A percentile compares a stretch with the other conserved stretches of the same genome.
These are phyloP conservation scores for Cranoglanis bouderius DNA, from an alignment of 2,113 vertebrate species.

Conservation along the genomic window DNA sequence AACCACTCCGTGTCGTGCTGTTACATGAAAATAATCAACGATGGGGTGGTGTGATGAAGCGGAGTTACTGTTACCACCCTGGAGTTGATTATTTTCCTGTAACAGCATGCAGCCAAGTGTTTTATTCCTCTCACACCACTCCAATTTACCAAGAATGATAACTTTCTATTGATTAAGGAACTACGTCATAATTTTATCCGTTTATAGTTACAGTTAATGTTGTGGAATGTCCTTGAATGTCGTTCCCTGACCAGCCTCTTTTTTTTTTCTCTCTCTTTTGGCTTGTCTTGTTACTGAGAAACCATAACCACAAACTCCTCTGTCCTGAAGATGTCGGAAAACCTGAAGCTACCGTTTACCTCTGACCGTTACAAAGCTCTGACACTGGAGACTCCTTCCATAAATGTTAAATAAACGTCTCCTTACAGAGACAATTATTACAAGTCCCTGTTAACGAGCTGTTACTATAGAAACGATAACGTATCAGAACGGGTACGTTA, in stretches of 20 bases:
- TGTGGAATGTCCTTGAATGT: not conserved
- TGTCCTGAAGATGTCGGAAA: not conserved
- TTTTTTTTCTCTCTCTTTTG: not conserved
- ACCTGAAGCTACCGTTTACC: not conserved
- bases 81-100: not conserved
- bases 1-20: not conserved
- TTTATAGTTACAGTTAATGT: not conserved
- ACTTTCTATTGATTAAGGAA: not conserved
- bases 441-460: not conserved
- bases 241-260: not conserved
- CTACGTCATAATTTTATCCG: not conserved
- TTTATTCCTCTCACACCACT: not conserved
- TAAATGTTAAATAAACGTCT: not conserved
- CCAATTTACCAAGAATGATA: not conserved
- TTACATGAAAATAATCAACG: not conserved
- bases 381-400: too few relatives aligned
- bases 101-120: too few relatives aligned
- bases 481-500: not conserved
- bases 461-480: not conserved
- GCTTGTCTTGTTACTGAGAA: too few relatives aligned
- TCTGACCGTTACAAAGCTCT: too few relatives aligned
- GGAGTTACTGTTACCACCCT: not conserved
- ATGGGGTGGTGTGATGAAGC: not conserved
- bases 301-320: too few relatives aligned
- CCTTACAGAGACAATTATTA: not conserved